phyloP scores from a whole-genome alignment of 2,888 invertebrate genomes.

The Athalia rosae region DNA sequence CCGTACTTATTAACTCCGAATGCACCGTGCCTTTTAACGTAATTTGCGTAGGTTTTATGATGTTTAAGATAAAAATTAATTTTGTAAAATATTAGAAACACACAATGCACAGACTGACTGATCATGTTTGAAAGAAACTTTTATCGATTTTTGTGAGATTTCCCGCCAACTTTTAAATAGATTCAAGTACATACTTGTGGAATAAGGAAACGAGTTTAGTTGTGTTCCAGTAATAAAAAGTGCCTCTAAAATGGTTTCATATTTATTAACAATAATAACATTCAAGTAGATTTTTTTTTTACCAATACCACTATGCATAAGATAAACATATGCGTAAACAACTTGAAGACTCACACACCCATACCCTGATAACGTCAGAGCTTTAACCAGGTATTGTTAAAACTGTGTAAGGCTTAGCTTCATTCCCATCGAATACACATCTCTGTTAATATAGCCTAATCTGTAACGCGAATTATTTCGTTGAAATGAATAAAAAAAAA shows the following conservation, averaged over 20 bases:
- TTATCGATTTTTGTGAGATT: constrained; percentile 51
- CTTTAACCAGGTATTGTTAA: constrained; percentile 52
- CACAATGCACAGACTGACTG: constrained; percentile 56
- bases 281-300: constrained; percentile 46
- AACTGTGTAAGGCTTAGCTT: constrained; percentile 58
- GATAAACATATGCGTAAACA: constrained; percentile 34
- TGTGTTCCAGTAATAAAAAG: constrained; percentile 50
- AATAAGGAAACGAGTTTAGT: constrained; percentile 8
- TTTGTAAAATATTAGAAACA: constrained; percentile 59
- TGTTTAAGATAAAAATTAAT: constrained; percentile 61
- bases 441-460: constrained; percentile 52
- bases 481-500: constrained; percentile 56
- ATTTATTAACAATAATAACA: constrained; percentile 57
- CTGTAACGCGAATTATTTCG: constrained; percentile 55
- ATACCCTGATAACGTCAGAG: constrained; percentile 46
- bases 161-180: constrained; percentile 48
- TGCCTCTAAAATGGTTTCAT: constrained; percentile 59
- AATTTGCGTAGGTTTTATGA: constrained; percentile 64
- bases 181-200: constrained; percentile 23
- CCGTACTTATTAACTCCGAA: constrained; percentile 67
- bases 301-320: constrained; percentile 42
- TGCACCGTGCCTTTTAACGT: constrained; percentile 69
- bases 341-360: not conserved
- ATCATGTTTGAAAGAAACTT: constrained; percentile 61
- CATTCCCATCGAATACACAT: constrained; percentile 53